These are phyloP conservation scores for Cephus rjabovi DNA, from an alignment of 2,888 invertebrate species.

Conservation along the genomic window DNA sequence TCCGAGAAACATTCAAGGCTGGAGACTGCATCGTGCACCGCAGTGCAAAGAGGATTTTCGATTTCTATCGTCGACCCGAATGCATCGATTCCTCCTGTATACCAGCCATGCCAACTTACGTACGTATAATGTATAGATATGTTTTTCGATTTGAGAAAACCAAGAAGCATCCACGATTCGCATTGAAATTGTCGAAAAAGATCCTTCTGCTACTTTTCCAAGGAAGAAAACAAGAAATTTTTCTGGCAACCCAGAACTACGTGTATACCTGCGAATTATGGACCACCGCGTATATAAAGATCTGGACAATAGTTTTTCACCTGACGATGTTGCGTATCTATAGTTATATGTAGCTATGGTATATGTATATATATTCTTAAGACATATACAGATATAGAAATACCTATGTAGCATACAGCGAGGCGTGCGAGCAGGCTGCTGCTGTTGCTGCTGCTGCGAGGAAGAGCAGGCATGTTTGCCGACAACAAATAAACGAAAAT, in stretches of 20 bases:
- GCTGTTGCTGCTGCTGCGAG: constrained; percentile 28
- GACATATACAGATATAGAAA: constrained; percentile 4
- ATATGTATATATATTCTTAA: constrained; percentile 1
- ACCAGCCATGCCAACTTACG: neutral
- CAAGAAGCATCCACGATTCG: neutral
- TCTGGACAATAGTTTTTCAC: constrained; percentile 11
- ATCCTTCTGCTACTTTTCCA: neutral
- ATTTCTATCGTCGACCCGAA: neutral
- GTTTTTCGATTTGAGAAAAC: neutral
- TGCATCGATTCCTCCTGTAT: neutral
- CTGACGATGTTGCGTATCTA: neutral
- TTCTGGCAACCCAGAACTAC: neutral
- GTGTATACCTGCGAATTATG: neutral
- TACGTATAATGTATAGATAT: neutral
- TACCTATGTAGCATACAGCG: constrained; percentile 23
- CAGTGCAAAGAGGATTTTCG: neutral
- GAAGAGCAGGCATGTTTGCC: constrained; percentile 53
- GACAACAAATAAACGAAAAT: constrained; percentile 58
- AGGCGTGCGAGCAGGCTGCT: constrained; percentile 39
- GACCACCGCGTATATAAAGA: neutral
- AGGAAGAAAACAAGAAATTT: neutral
- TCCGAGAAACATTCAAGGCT: neutral
- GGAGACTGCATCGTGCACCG: neutral
- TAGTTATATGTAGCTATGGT: neutral
- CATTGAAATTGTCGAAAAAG: neutral